Conservation (phyloP, 2,113 vertebrate species). For the Empidonax alnorum region DNA sequence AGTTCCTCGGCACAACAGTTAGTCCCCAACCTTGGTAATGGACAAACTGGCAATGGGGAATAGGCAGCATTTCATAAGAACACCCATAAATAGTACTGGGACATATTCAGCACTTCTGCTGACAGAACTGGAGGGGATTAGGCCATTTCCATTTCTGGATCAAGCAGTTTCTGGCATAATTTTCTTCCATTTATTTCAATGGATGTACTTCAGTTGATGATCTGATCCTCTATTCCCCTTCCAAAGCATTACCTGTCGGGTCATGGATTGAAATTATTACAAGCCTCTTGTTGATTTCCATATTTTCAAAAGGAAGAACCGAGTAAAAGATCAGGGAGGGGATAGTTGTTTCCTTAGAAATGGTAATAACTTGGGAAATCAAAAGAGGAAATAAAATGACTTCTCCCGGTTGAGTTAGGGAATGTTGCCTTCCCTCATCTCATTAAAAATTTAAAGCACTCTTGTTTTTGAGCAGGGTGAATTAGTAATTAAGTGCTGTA, state of each 20-base stretch:
- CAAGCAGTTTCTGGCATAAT: background rate
- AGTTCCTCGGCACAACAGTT: background rate
- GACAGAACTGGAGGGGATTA: background rate
- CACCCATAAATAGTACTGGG: background rate
- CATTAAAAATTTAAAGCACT: constrained; percentile 78
- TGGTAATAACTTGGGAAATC: constrained; percentile 71
- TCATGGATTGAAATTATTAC: constrained; percentile 15
- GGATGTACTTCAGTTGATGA: background rate
- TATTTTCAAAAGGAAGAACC: constrained; percentile 55
- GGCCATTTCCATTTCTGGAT: constrained; percentile 19
- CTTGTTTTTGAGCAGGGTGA: constrained; percentile 72
- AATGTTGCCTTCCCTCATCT: constrained; percentile 67
- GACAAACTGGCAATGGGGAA: background rate
- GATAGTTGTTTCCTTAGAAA: constrained; percentile 68
- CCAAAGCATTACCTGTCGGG: constrained; percentile 15
- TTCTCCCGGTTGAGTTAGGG: constrained; percentile 65
- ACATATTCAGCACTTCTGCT: background rate
- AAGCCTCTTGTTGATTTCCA: background rate
- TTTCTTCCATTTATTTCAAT: background rate
- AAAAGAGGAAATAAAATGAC: constrained; percentile 69
- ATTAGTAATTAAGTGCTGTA: constrained; percentile 82
- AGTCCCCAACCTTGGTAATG: background rate
- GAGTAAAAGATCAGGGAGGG: constrained; percentile 8
- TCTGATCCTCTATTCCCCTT: constrained; percentile 44
- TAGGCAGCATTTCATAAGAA: background rate